Evolutionary conservation across 2,888 invertebrate genomes (phyloP), one percentile per base, ranked within the genome.

Genomic region (Leptinotarsa tumamoca): DNA sequence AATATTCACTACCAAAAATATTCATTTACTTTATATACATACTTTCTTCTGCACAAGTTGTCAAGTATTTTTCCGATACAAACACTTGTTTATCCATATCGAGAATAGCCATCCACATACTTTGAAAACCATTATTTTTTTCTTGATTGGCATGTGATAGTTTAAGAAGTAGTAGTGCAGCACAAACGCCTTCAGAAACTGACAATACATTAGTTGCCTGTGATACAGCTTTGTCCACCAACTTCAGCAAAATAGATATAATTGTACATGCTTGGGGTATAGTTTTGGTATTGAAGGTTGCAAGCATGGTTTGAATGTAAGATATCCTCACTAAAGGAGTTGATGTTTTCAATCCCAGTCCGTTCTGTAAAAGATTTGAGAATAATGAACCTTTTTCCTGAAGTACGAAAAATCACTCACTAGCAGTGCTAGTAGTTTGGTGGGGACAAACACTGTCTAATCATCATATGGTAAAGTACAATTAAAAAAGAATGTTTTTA

Each of bases 51-150:
- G 92, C 88, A 61, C 94, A 94, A 14, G 93, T 90, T 17, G 92
- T 86, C 58, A 98, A 89, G 86, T 94, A 94, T 84, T 96, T 94
- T 81, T 97, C 97, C 71, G 95, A 94, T 67, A 96, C 91, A 86
- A 97, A 94, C 74, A 94, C 90, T 85, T 95, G 95, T 84, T 94
- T 95, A 74, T 95, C 94, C 83, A 93, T 90, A 87, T 95, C 95
- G 58, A 92, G 85, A n/a, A 95, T 89, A 67, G 93, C 90, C 56
- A 90, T 91, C 95, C 96, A 95, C 81, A 94, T 89, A 56, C 89
- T 88, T 52, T 89, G 89, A 68, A 92, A 89, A 71, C 90, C 87
- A 61, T 88, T 89, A 73, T 90, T 90, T 71, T 90, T 89, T 23
- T 90, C 90, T 13, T 89, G 87, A 51, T 81, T 77, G 51, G 78